Conservation (phyloP, 2,113 vertebrate genomes). For the Gadus chalcogrammus region DNA sequence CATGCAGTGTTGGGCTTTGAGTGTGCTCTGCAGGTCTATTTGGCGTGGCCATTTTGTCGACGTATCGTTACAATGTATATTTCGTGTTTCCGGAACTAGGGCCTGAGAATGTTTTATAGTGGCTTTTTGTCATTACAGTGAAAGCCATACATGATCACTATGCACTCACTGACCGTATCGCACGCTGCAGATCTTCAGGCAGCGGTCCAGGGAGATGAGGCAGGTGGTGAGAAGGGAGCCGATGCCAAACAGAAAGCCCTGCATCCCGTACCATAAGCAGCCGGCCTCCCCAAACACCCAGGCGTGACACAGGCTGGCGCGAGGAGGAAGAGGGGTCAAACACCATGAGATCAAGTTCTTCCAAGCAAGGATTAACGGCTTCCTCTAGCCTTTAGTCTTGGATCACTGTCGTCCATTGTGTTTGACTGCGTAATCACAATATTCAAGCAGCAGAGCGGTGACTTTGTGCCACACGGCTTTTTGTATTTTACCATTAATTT, state of each 20-base stretch:
- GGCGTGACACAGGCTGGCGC: conserved; percentile 48
- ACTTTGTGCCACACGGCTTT: background rate
- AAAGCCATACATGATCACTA: no score
- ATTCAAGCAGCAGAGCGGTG: background rate
- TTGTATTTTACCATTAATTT: no score
- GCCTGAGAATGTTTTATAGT: no score
- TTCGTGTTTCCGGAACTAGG: no score
- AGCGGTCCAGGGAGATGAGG: conserved; percentile 62
- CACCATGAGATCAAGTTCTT: background rate
- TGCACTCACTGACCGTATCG: conserved; percentile 39
- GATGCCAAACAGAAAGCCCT: conserved; percentile 63
- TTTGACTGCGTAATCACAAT: background rate
- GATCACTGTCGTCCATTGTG: background rate
- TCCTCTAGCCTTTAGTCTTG: background rate
- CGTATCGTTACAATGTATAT: no score
- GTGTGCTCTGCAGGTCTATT: no score
- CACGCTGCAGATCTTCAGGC: conserved; percentile 62
- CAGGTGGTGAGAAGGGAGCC: conserved; percentile 60
- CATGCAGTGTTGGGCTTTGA: no score
- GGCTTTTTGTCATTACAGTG: no score
- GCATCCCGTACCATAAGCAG: conserved; percentile 55
- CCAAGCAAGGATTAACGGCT: conserved; percentile 1
- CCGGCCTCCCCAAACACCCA: conserved; percentile 60
- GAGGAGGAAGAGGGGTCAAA: conserved; percentile 1
- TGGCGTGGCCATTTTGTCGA: no score